Percentiles rank a stretch among this genome's conserved stretches.
These are phyloP conservation scores for Spinus olivaceus DNA, from an alignment of 2,797 vertebrate species.

Conservation along the genomic window DNA sequence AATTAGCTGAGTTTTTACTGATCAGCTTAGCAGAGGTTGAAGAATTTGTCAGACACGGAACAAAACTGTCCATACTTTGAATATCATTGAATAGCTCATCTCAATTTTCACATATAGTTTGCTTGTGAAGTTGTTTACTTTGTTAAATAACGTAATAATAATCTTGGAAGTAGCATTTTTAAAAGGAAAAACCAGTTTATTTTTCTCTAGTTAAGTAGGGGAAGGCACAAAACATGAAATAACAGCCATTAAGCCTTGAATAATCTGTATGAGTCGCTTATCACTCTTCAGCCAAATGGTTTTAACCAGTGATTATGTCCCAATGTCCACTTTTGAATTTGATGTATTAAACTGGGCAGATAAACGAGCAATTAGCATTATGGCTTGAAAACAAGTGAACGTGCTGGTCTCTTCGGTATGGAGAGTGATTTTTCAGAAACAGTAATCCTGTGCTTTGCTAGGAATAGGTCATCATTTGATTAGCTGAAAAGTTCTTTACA, in stretches of 20 bases:
- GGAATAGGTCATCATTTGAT: background rate
- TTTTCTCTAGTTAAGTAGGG: background rate
- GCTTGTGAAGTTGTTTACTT: background rate
- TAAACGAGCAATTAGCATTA: background rate
- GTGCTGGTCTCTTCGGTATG: background rate
- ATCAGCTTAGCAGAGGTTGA: slow-evolving; percentile 61
- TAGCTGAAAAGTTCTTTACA: slow-evolving; percentile 5
- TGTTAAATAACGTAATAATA: background rate
- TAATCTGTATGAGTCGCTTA: background rate
- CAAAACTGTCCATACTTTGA: slow-evolving; percentile 47
- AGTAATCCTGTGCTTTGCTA: background rate
- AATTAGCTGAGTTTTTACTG: slow-evolving; percentile 72
- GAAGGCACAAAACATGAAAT: background rate
- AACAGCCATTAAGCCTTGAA: background rate
- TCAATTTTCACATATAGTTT: background rate
- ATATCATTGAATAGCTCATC: slow-evolving; percentile 17
- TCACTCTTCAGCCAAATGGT: background rate
- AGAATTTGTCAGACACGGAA: slow-evolving; percentile 62
- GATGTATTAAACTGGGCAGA: background rate
- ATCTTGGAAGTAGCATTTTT: background rate
- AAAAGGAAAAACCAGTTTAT: background rate
- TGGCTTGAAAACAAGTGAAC: background rate
- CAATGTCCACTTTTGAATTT: background rate
- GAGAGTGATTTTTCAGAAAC: background rate
- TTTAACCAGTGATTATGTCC: background rate